Evolutionary conservation across 1,140 invertebrate species (phyloP), one percentile per base, ranked within the genome.

Genomic region (Coptotermes formosanus): DNA sequence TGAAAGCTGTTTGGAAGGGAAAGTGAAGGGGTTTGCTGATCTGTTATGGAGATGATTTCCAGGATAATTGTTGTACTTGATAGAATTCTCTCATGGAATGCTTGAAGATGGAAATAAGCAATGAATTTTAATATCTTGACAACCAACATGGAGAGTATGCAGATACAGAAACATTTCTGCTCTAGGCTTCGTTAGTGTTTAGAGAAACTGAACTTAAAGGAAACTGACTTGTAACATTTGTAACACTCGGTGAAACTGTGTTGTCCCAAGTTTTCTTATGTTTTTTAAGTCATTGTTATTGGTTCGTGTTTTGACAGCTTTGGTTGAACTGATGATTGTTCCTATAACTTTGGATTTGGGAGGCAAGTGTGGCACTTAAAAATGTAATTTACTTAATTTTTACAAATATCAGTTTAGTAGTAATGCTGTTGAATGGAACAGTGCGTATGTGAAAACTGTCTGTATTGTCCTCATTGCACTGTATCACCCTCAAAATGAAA

Each of bases 391-490:
- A 75, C 64, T 75, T 75, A n/a, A 75, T 75, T 75, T 30, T 30
- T 30, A 25, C 64, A 30, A 75, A 30, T 75, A 30, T 75, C n/a
- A 75, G 64, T 75, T 75, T 30, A 30, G 64, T 30, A 11, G 25
- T 75, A 30, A 11, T 64, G 19, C 25, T 55, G 19, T 19, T 75
- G n/a, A 14, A 75, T 75, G 9, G 8, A 25, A n/a, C 64, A 75
- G 64, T 75, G 64, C 64, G 14, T 75, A 14, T n/a, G 64, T 75
- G 64, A 75, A 75, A 75, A 75, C 64, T 64, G 55, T 59, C 59
- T 75, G 64, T 75, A 75, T 55, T 55, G 52, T 55, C 64, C n/a
- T 75, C 25, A 14, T 25, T 30, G 64, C 64, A 75, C 64, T 30
- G n/a, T n/a, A 64, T 23, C 19, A 64, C 21, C 19, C 59, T n/a